phyloP scores from a whole-genome alignment of 2,113 vertebrate genomes.

The Paedocypris sp. region DNA sequence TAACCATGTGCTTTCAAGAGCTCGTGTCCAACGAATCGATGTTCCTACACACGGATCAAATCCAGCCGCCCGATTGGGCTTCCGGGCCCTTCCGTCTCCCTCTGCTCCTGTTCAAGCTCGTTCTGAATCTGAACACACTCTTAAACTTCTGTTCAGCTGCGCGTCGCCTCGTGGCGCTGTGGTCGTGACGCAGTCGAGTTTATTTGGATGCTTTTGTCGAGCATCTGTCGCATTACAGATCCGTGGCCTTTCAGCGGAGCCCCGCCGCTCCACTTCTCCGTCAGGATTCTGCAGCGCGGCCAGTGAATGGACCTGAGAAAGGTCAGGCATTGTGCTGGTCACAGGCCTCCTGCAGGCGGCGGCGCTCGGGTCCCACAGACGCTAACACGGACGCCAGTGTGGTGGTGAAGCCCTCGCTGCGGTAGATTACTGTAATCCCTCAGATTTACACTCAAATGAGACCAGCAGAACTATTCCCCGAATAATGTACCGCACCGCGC shows the following conservation, averaged over 20 bases:
- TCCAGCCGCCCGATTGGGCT: conserved; percentile 37
- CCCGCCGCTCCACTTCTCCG: conserved; percentile 49
- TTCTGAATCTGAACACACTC: not conserved
- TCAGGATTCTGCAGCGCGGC: conserved; percentile 49
- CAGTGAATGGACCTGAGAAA: conserved; percentile 50
- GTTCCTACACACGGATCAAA: conserved; percentile 58
- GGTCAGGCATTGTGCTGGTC: conserved; percentile 49
- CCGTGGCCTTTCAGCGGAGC: conserved; percentile 52
- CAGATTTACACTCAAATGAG: too few species aligned
- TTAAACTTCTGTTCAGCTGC: not conserved
- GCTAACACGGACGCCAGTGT: too few species aligned
- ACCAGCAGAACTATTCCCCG: too few species aligned
- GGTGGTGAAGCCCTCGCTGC: too few species aligned
- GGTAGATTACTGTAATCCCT: too few species aligned
- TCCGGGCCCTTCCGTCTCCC: not conserved
- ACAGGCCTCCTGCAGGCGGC: conserved; percentile 10
- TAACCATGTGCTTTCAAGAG: conserved; percentile 29
- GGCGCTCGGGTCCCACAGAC: not conserved
- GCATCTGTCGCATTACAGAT: conserved; percentile 50
- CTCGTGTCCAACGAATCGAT: conserved; percentile 46
- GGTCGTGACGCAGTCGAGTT: not conserved
- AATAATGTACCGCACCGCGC: too few species aligned
- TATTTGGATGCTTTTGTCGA: not conserved
- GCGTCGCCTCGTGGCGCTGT: not conserved
- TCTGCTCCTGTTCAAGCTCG: not conserved